These are phyloP conservation scores for Heliothis virescens DNA, from an alignment of 1,140 invertebrate genomes.

Conservation along the genomic window DNA sequence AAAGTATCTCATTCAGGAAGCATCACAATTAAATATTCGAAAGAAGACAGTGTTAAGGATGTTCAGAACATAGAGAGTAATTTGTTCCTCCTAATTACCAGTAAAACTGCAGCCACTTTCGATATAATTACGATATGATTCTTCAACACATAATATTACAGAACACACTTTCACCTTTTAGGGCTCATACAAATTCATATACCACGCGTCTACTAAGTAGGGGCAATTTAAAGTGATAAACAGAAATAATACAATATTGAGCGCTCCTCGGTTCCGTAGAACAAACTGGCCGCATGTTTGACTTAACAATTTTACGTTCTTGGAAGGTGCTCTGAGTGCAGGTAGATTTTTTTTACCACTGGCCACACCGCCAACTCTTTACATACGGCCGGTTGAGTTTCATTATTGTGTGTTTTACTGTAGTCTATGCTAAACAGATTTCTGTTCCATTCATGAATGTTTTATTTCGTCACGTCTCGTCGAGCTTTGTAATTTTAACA, in stretches of 20 bases:
- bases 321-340: slow-evolving; percentile 70
- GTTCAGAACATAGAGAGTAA: no score
- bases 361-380: slow-evolving; percentile 44
- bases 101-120: no score
- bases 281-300: slow-evolving; percentile 73
- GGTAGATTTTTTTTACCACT: slow-evolving; percentile 72
- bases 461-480: not conserved
- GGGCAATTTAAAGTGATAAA: slow-evolving; percentile 56
- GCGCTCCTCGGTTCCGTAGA: slow-evolving; percentile 58
- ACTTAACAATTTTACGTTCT: slow-evolving; percentile 80
- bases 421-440: slow-evolving; percentile 34
- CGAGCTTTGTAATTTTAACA: not conserved
- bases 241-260: slow-evolving; percentile 51
- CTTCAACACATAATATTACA: not conserved
- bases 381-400: slow-evolving; percentile 37
- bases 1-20: no score
- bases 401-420: slow-evolving; percentile 43
- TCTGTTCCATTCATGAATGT: slow-evolving; percentile 23
- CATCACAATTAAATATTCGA: no score
- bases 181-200: slow-evolving; percentile 25
- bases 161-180: slow-evolving; percentile 28
- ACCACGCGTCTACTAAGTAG: slow-evolving; percentile 49
- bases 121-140: no score
- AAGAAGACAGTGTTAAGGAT: no score
- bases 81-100: no score